Conservation (phyloP, 2,888 invertebrate species). For the Acholoe squamosa region DNA sequence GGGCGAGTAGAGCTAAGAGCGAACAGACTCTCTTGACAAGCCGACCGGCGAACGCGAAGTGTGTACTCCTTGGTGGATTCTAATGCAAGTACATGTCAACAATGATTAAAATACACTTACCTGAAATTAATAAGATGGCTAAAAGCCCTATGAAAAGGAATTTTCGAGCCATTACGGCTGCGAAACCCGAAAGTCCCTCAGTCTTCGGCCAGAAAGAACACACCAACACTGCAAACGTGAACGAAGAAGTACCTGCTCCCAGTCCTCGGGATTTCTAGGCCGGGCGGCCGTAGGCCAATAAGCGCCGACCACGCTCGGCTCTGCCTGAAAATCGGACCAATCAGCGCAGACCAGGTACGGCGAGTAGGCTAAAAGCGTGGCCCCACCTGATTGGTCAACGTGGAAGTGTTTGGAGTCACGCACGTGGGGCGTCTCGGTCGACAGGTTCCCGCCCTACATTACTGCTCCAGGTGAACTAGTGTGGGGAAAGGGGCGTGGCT, state of each 20-base stretch:
- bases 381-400: slow-evolving; percentile 62
- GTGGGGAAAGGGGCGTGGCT: neutral
- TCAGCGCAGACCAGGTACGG: slow-evolving; percentile 54
- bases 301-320: slow-evolving; percentile 63
- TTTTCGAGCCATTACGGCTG: slow-evolving; percentile 69
- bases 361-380: slow-evolving; percentile 57
- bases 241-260: neutral
- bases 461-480: neutral
- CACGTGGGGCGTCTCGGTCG: neutral
- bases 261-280: slow-evolving; percentile 7
- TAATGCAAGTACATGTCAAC: neutral
- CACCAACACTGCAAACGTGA: slow-evolving; percentile 67
- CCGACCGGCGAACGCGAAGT: neutral
- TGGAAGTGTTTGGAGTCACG: slow-evolving; percentile 43
- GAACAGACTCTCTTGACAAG: neutral
- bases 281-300: slow-evolving; percentile 60
- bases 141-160: slow-evolving; percentile 68
- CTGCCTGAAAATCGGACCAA: slow-evolving; percentile 7
- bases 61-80: neutral
- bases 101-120: slow-evolving; percentile 62
- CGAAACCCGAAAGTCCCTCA: slow-evolving; percentile 65
- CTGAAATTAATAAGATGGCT: slow-evolving; percentile 65
- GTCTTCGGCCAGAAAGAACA: slow-evolving; percentile 63
- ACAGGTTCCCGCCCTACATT: neutral
- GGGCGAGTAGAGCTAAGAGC: neutral